phyloP scores from a whole-genome alignment of 2,797 vertebrate species.

The Astyanax mexicanus region DNA sequence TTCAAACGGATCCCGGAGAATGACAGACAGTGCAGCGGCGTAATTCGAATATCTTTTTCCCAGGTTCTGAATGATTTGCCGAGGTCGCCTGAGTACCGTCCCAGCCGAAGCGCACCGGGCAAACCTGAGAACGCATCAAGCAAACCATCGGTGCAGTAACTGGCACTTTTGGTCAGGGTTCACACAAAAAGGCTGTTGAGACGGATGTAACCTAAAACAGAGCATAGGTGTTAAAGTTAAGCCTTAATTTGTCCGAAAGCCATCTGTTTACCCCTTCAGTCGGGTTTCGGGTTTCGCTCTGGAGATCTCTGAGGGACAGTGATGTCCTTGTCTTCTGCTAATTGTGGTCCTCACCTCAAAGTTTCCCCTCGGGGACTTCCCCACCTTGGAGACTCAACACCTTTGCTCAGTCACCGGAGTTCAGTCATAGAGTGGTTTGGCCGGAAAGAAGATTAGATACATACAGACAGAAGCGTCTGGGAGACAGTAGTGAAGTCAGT shows the following conservation, averaged over 20 bases:
- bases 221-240: constrained; percentile 58
- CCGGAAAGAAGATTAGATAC: constrained; percentile 64
- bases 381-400: constrained; percentile 54
- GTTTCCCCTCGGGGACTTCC: constrained; percentile 60
- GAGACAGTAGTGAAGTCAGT: constrained; percentile 41
- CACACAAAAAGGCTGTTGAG: constrained; percentile 58
- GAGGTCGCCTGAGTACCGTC: constrained; percentile 38
- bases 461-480: constrained; percentile 61
- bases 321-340: constrained; percentile 75
- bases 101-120: constrained; percentile 54
- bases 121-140: constrained; percentile 56
- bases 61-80: constrained; percentile 31
- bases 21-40: constrained; percentile 29
- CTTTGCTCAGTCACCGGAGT: constrained; percentile 61
- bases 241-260: constrained; percentile 68
- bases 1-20: constrained; percentile 45
- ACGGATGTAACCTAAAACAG: constrained; percentile 67
- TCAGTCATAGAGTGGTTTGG: constrained; percentile 65
- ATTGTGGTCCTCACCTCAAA: constrained; percentile 77
- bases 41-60: constrained; percentile 21
- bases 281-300: constrained; percentile 72
- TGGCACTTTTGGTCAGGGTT: constrained; percentile 52
- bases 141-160: constrained; percentile 58
- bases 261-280: constrained; percentile 59
- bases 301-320: constrained; percentile 69